Conservation (phyloP, 2,797 vertebrate species). For the Xenops minutus region DNA sequence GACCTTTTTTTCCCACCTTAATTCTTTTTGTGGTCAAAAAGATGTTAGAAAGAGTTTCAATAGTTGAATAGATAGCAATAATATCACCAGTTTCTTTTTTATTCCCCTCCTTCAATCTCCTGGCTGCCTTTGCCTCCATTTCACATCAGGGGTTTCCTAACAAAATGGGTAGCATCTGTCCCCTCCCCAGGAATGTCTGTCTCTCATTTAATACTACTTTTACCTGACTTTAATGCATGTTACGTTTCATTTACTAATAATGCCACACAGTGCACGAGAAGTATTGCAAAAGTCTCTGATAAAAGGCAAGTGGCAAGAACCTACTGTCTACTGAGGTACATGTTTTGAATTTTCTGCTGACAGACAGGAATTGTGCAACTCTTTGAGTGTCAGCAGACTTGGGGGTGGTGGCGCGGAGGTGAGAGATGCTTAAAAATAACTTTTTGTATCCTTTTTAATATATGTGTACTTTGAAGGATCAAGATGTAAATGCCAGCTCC, state of each 20-base stretch:
- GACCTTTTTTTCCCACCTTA: neutral
- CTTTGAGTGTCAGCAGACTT: neutral
- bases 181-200: neutral
- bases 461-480: neutral
- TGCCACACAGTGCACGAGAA: neutral
- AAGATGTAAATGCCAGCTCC: neutral
- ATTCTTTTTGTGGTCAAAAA: neutral
- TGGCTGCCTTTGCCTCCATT: neutral
- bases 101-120: neutral
- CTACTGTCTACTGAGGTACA: neutral
- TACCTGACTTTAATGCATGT: neutral
- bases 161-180: neutral
- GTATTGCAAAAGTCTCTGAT: neutral
- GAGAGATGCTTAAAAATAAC: neutral
- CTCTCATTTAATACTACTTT: neutral
- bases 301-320: neutral
- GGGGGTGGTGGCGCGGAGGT: neutral
- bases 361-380: neutral
- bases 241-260: neutral
- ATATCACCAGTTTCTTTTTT: neutral
- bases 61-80: neutral
- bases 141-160: neutral
- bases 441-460: neutral
- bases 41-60: neutral
- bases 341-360: neutral